These are phyloP conservation scores for Protaetia brevitarsis DNA, from an alignment of 1,140 invertebrate genomes.

Conservation along the genomic window DNA sequence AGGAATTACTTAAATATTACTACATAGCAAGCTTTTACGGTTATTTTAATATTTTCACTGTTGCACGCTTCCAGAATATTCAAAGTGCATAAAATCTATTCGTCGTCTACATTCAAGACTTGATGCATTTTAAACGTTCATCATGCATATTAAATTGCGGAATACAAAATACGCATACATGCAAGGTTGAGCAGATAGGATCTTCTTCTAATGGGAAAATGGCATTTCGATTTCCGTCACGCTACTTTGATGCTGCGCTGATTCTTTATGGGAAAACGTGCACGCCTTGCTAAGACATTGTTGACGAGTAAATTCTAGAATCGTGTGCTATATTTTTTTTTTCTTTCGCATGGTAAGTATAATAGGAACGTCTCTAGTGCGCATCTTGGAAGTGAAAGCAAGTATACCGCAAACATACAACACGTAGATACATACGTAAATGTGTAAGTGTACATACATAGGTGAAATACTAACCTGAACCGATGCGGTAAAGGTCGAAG, in stretches of 20 bases:
- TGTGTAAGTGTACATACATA: neutral
- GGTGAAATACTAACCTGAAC: slow-evolving; percentile 56
- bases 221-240: slow-evolving; percentile 9
- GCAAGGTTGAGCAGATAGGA: no score
- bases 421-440: slow-evolving; percentile 21
- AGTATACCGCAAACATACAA: neutral
- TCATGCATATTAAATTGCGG: neutral
- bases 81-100: no score
- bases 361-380: neutral
- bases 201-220: no score
- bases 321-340: neutral
- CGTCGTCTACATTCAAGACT: no score
- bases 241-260: neutral
- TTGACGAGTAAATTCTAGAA: neutral
- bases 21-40: no score
- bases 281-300: neutral
- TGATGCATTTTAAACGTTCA: no score
- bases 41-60: no score
- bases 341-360: neutral
- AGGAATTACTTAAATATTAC: no score
- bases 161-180: no score
- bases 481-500: slow-evolving; percentile 77
- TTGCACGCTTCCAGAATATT: no score
- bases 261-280: slow-evolving; percentile 6
- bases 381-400: slow-evolving; percentile 22